phyloP scores from a whole-genome alignment of 2,113 vertebrate species.

The Antechinus stuartii region DNA sequence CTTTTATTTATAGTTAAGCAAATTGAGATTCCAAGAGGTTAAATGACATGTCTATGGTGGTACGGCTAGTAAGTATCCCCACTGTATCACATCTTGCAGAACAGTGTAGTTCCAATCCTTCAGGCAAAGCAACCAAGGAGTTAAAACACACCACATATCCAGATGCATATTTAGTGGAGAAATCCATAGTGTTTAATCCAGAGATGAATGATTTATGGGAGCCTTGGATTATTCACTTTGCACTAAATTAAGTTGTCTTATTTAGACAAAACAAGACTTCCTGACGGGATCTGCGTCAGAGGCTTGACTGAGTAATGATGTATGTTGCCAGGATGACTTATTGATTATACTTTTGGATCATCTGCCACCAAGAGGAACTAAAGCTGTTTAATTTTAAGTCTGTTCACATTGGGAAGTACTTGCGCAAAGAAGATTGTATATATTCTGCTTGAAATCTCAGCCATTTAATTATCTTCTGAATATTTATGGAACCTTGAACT shows the following conservation, averaged over 20 bases:
- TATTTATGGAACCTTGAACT: conserved; percentile 48
- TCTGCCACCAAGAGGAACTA: conserved; percentile 67
- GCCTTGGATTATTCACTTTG: conserved; percentile 78
- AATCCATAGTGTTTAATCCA: conserved; percentile 79
- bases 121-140: conserved; percentile 47
- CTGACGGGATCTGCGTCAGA: neutral
- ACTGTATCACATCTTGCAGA: neutral
- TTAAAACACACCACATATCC: conserved; percentile 56
- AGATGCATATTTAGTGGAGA: conserved; percentile 73
- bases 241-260: conserved; percentile 80
- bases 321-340: conserved; percentile 79
- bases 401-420: conserved; percentile 63
- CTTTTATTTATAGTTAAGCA: neutral
- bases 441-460: conserved; percentile 51
- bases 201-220: conserved; percentile 80
- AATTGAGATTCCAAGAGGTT: neutral
- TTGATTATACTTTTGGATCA: conserved; percentile 79
- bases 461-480: conserved; percentile 53
- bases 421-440: conserved; percentile 67
- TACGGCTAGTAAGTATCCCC: neutral
- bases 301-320: conserved; percentile 60
- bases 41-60: neutral
- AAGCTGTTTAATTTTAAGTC: conserved; percentile 78
- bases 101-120: conserved; percentile 20
- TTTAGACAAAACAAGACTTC: conserved; percentile 60